A percentile compares a stretch with the other conserved stretches of the same genome.
These are phyloP conservation scores for Galaxias olidus DNA, from an alignment of 2,797 vertebrate species.

Conservation along the genomic window DNA sequence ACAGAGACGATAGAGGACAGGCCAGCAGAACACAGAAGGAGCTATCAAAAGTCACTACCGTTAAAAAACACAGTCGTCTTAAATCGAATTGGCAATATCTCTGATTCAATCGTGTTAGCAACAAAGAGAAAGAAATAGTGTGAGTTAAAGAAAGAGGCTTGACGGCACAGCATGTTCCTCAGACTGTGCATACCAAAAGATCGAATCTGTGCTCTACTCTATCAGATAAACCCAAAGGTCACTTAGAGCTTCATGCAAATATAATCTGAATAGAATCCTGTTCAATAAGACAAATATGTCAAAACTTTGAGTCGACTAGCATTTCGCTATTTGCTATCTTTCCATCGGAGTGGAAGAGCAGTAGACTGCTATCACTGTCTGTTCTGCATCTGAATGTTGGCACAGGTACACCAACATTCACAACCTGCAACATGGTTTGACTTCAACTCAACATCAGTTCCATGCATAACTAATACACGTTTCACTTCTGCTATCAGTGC, in stretches of 20 bases:
- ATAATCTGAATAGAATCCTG: constrained; percentile 39
- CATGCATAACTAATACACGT: too few species aligned
- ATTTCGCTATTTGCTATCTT: constrained; percentile 30
- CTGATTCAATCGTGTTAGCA: constrained; percentile 30
- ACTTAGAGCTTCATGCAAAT: constrained; percentile 45
- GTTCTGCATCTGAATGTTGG: constrained; percentile 22
- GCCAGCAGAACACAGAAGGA: constrained; percentile 41
- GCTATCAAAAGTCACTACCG: constrained; percentile 58
- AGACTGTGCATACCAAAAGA: constrained; percentile 20
- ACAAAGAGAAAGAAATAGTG: constrained; percentile 35
- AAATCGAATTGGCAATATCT: constrained; percentile 66
- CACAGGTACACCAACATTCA: not conserved
- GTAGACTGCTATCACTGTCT: constrained; percentile 38
- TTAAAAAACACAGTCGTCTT: constrained; percentile 55
- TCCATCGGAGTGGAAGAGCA: constrained; percentile 31
- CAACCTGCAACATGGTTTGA: not conserved
- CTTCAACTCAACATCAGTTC: too few species aligned
- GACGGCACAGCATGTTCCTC: constrained; percentile 23
- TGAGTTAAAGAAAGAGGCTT: constrained; percentile 30
- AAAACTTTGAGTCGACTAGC: constrained; percentile 32
- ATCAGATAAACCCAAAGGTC: constrained; percentile 51
- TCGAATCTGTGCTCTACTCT: constrained; percentile 31
- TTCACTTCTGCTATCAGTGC: too few species aligned
- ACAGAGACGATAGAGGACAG: constrained; percentile 46
- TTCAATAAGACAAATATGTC: constrained; percentile 29